Conservation (phyloP, 2,113 vertebrate genomes). For the Podarcis cretensis region DNA sequence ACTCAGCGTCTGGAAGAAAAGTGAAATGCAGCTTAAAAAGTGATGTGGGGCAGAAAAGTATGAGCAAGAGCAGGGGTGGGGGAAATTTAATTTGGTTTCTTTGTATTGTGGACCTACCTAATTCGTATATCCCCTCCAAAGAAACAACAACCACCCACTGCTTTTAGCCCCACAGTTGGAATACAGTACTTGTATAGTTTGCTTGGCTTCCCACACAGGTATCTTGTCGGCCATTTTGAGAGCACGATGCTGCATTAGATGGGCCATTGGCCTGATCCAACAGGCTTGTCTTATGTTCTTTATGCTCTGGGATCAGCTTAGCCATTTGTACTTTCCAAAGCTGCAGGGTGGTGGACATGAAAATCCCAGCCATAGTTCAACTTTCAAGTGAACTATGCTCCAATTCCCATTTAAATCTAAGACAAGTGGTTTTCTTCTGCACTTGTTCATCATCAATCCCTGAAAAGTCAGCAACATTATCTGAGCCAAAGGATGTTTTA, state of each 20-base stretch:
- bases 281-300: too few species aligned
- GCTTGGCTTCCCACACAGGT: too few species aligned
- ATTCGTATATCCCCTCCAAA: too few species aligned
- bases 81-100: not conserved
- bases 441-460: not conserved
- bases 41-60: not conserved
- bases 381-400: not conserved
- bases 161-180: too few species aligned
- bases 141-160: too few species aligned
- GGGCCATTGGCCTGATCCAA: too few species aligned
- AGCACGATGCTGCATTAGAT: too few species aligned
- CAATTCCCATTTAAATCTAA: conserved; percentile 8
- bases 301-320: not conserved
- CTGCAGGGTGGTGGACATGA: not conserved
- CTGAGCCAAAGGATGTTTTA: conserved; percentile 22
- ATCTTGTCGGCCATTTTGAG: too few species aligned
- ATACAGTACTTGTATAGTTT: too few species aligned
- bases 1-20: not conserved
- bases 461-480: conserved; percentile 17
- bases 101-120: too few species aligned
- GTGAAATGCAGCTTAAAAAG: not conserved
- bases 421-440: not conserved
- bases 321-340: not conserved
- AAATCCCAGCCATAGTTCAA: not conserved
- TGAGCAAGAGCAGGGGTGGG: not conserved